Conservation (phyloP, 2,888 invertebrate genomes). For the Chrysolina americana region DNA sequence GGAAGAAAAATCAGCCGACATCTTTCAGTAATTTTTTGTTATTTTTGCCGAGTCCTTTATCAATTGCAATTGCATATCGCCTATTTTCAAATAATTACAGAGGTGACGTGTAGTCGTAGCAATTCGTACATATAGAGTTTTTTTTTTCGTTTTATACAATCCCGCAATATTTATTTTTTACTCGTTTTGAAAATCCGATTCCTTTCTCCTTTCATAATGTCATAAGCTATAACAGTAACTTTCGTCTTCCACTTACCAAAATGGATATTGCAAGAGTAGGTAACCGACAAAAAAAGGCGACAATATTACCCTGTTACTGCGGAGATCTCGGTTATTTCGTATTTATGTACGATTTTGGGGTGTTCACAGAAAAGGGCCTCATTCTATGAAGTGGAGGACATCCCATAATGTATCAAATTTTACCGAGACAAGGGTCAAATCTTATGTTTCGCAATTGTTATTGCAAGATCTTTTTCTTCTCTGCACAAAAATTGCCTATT, state of each 20-base stretch:
- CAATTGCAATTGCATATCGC: no score
- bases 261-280: constrained; percentile 17
- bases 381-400: not conserved
- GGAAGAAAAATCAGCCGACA: no score
- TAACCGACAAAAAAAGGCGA: not conserved
- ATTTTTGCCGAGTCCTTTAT: no score
- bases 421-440: not conserved
- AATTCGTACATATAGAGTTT: no score
- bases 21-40: no score
- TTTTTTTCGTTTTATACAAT: no score
- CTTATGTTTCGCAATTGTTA: not conserved
- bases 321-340: not conserved
- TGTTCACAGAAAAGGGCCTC: not conserved
- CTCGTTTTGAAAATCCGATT: not conserved
- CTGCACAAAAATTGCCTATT: no score
- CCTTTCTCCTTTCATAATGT: not conserved
- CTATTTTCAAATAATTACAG: no score
- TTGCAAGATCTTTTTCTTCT: no score
- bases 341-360: constrained; percentile 11
- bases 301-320: not conserved
- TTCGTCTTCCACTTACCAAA: constrained; percentile 17
- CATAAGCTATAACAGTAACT: constrained; percentile 4
- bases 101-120: no score
- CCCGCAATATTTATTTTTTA: no score
- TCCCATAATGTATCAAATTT: not conserved